Conservation (phyloP, 2,888 invertebrate species). For the Crepidodera aurea region DNA sequence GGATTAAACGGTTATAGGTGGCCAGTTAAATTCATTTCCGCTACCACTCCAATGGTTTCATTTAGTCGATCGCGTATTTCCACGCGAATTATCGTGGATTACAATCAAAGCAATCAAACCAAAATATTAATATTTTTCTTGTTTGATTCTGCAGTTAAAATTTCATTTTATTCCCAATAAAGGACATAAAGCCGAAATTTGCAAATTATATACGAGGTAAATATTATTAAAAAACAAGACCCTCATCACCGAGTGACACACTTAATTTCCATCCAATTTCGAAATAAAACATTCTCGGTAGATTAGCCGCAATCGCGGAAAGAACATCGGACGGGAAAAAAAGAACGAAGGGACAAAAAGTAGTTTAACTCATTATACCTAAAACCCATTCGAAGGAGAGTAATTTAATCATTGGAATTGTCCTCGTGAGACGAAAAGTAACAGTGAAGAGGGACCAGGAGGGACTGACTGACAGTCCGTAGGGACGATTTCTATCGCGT, state of each 20-base stretch:
- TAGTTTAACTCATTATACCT: conserved; percentile 43
- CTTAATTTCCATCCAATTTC: not conserved
- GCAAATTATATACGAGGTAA: no score
- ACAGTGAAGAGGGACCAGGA: conserved; percentile 18
- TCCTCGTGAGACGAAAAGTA: conserved; percentile 41
- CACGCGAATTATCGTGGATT: no score
- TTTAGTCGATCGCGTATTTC: no score
- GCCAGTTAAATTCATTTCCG: no score
- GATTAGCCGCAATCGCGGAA: not conserved
- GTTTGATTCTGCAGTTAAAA: no score
- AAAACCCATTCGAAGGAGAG: conserved; percentile 37
- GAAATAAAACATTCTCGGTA: not conserved
- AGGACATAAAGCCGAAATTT: no score
- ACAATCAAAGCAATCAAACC: no score
- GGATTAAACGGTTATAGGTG: no score
- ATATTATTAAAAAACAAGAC: not conserved
- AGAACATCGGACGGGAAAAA: not conserved
- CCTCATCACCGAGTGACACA: not conserved
- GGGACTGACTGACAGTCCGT: conserved; percentile 31
- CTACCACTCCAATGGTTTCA: no score
- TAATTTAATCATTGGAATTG: conserved; percentile 48
- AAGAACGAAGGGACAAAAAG: conserved; percentile 17
- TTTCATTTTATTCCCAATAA: no score
- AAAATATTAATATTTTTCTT: no score
- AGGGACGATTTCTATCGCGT: conserved; percentile 12